Evolutionary conservation across 2,113 vertebrate genomes (phyloP).

Genomic region (Dasyprocta punctata): DNA sequence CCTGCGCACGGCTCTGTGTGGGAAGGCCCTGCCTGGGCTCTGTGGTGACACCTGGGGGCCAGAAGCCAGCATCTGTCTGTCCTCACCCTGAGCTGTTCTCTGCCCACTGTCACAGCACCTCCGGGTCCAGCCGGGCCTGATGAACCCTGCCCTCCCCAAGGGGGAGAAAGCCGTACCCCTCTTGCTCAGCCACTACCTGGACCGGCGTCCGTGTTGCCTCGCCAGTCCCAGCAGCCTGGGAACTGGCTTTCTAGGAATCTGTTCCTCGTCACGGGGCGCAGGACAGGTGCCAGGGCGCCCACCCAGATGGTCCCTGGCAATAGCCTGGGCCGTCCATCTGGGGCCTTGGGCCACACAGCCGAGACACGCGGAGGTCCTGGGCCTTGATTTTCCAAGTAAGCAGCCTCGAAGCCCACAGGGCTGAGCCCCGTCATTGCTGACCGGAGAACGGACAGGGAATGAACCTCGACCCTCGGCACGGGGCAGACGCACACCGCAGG

Average conservation of each 20-base stretch:
- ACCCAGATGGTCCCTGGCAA: conserved; percentile 44
- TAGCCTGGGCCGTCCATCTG: conserved; percentile 12
- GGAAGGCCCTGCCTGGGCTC: not conserved
- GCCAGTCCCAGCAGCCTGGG: not conserved
- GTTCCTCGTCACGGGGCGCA: not conserved
- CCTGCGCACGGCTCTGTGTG: not conserved
- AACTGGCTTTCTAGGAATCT: conserved; percentile 43
- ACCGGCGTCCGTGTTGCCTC: not conserved
- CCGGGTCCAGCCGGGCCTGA: not conserved
- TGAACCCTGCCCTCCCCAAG: not conserved
- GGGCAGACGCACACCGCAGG: not conserved
- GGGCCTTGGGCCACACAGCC: not conserved
- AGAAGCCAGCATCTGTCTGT: not conserved
- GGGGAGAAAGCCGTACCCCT: not conserved
- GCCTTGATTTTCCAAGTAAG: conserved; percentile 17
- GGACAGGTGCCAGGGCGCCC: conserved; percentile 23
- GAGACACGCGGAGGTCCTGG: not conserved
- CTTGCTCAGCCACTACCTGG: not conserved
- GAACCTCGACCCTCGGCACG: too few relatives aligned
- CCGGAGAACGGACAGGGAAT: not conserved
- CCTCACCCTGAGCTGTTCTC: not conserved
- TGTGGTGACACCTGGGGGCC: not conserved
- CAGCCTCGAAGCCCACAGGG: not conserved
- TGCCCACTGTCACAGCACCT: not conserved
- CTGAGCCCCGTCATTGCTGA: not conserved